These are phyloP conservation scores for Zeus faber DNA, from an alignment of 2,113 vertebrate species.

Conservation along the genomic window DNA sequence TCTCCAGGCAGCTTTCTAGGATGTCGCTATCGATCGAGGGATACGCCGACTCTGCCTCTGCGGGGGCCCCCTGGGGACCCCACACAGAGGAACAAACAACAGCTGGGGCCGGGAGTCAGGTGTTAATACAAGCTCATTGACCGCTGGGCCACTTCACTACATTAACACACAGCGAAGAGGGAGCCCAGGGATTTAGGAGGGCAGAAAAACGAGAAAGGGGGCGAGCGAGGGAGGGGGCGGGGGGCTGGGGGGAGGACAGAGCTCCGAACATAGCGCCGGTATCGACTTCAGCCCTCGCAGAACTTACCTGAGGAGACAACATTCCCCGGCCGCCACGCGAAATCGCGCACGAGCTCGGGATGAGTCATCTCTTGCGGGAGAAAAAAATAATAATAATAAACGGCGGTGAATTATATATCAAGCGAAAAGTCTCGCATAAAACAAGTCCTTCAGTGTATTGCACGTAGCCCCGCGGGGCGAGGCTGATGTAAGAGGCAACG, in stretches of 20 bases:
- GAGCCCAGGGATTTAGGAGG: background rate
- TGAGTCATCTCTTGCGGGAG: too few species aligned
- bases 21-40: constrained; percentile 69
- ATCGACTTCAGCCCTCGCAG: background rate
- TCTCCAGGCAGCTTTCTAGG: constrained; percentile 42
- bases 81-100: constrained; percentile 59
- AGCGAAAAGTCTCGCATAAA: too few species aligned
- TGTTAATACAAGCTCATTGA: constrained; percentile 78
- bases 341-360: too few species aligned
- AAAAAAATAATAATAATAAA: too few species aligned
- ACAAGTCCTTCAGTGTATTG: too few species aligned
- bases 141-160: constrained; percentile 66
- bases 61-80: constrained; percentile 53
- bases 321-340: too few species aligned
- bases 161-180: constrained; percentile 60
- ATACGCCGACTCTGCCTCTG: constrained; percentile 52
- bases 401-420: too few species aligned
- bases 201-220: too few species aligned
- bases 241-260: background rate
- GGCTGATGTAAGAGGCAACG: background rate
- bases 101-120: constrained; percentile 63
- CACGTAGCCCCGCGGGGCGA: too few species aligned
- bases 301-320: background rate
- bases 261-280: constrained; percentile 24
- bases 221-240: background rate